Base-by-base conservation (phyloP, 1,140 invertebrate genomes). In the Sipha flava region DNA sequence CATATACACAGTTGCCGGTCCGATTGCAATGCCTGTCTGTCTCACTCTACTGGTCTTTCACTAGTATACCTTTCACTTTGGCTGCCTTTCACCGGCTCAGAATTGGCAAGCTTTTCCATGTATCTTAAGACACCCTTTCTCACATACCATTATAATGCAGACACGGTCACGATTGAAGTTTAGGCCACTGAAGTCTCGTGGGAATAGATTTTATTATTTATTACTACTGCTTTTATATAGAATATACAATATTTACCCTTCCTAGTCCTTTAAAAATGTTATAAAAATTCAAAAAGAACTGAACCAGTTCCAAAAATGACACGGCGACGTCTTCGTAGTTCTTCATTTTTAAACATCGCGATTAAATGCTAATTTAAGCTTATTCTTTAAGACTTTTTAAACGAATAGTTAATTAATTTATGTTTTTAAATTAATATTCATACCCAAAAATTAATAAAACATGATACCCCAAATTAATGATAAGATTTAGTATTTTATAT, bases 1-100 rank as follows among this genome's bases (percentile, higher is more conserved):
- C 23, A 21, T 1, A 18, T 52, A 43, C 31, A 59, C 16, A 62
- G 59, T 72, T 49, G 66, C 16, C 49, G 47, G 31, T 75, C 31
- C 72, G 49, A 43, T 37, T 54, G 52, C 73, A 52, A 73, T 54
- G 49, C 70, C 70, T 34, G 70, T 73, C 52, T 59, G 73, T 77
- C 73, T 77, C 73, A 43, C 52, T 77, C 31, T 59, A 77, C 34
- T 54, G 31, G 73, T 77, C 73, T 77, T 77, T 77, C 73, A 77
- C 73, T 37, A 9, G n/a, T 26, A 54, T 23, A 59, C 73, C 73
- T 59, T 59, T 59, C 52, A 59, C 73, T 77, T 77, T 57, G 52
- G 7, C 29, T 37, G 52, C 73, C 73, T 77, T 77, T 77, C 73
- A 77, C 73, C 73, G 21, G 52, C 23, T 10, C 23, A 37, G 34